Evolutionary conservation across 2,888 invertebrate genomes (phyloP).

Genomic region (Stenodera caucasica): DNA sequence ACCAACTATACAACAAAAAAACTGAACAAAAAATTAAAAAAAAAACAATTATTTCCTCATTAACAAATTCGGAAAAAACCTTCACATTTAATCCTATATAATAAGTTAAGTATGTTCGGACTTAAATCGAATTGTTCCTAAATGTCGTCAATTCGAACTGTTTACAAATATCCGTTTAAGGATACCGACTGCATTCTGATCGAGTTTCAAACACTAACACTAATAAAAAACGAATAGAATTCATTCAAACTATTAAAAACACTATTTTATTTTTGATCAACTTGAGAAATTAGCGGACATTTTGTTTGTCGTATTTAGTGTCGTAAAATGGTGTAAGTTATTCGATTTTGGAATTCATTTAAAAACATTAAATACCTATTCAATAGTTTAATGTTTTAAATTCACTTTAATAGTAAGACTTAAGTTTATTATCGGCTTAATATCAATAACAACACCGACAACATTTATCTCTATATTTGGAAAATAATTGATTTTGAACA

Average conservation of each 20-base stretch:
- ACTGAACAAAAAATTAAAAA: too few relatives aligned
- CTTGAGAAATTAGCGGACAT: constrained; percentile 40
- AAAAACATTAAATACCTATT: not conserved
- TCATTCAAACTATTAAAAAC: not conserved
- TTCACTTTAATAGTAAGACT: constrained; percentile 17
- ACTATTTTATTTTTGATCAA: constrained; percentile 34
- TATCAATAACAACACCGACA: constrained; percentile 11
- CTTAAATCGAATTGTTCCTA: not conserved
- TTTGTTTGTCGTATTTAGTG: constrained; percentile 37
- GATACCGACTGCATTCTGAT: constrained; percentile 6
- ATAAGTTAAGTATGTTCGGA: too few relatives aligned
- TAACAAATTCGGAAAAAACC: not conserved
- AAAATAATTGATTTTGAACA: constrained; percentile 21
- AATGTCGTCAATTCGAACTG: not conserved
- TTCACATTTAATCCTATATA: too few relatives aligned
- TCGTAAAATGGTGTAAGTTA: constrained; percentile 38
- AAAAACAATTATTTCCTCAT: constrained; percentile 7
- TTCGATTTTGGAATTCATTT: constrained; percentile 27
- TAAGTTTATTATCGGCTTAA: constrained; percentile 21
- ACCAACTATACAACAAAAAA: not conserved
- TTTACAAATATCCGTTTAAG: not conserved
- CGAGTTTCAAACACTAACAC: constrained; percentile 4
- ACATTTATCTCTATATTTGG: constrained; percentile 14
- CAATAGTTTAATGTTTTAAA: not conserved
- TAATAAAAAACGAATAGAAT: constrained; percentile 11